Evolutionary conservation across 2,797 vertebrate genomes (phyloP), one percentile per base, ranked within the genome.

Genomic region (Neosilurus mollespiculum): DNA sequence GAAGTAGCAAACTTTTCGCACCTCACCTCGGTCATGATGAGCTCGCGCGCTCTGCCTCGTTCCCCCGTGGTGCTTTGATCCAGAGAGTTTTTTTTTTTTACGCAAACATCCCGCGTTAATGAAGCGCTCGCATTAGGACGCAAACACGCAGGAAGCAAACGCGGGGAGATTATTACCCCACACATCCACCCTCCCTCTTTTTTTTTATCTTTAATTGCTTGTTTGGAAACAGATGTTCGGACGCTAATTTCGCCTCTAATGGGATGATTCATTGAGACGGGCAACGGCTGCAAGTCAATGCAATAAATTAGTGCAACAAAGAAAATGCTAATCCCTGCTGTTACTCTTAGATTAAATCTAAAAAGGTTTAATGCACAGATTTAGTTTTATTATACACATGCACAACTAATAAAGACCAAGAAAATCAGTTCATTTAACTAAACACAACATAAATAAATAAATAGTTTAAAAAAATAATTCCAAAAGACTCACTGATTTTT

Each of bases 51-150:
- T 87, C 86, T 76, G 59, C 90, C 85, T 87, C 81, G 43, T 87
- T n/a, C 79, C 82, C 66, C 61, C 76, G 61, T 30, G 49, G 64
- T 14, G 87, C 93, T 94, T 94, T 94, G 92, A 94, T 94, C 87
- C 89, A 65, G 58, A 37, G 43, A n/a, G n/a, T n/a, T n/a, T n/a
- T n/a, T n/a, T n/a, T n/a, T n/a, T n/a, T n/a, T n/a, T n/a, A 87
- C 10, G 22, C 87, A 80, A 87, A 78, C 85, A 89, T 73, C 82
- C 77, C 66, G 81, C 83, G 87, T 88, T 90, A 89, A 90, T 88
- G 84, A 84, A 87, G 79, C 76, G 43, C 56, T 84, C 75, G 20
- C 65, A 77, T 86, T 84, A 84, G 67, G 84, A 80, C 84, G 83
- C 81, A 34, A 85, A 88, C 80, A 82, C 82, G 70, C 86, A 88